Evolutionary conservation across 2,113 vertebrate species (phyloP).

Genomic region (Myrmecophaga tridactyla): DNA sequence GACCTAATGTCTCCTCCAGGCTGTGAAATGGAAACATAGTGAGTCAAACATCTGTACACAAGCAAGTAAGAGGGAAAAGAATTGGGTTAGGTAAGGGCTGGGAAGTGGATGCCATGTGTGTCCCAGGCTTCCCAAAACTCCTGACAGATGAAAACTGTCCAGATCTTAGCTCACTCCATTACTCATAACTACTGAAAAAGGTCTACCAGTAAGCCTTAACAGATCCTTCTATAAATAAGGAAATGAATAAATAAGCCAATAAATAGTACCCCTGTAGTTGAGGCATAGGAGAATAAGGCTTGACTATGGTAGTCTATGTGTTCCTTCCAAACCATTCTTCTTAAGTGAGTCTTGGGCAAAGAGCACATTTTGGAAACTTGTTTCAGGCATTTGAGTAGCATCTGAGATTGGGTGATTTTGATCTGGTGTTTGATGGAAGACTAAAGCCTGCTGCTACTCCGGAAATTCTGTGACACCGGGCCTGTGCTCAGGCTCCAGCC

Average conservation of each 20-base stretch:
- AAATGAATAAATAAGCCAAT: accelerated
- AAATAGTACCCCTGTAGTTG: accelerated
- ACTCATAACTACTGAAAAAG: accelerated
- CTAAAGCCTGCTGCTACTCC: no score
- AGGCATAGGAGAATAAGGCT: accelerated
- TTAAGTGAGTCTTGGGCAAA: background rate
- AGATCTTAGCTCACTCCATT: background rate
- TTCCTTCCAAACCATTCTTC: background rate
- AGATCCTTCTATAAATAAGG: background rate
- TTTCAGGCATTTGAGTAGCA: background rate
- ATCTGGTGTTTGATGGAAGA: background rate
- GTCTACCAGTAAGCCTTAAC: background rate
- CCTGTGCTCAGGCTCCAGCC: background rate
- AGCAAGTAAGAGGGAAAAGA: no score
- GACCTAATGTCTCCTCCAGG: no score
- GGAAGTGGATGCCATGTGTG: no score
- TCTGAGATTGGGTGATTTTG: background rate
- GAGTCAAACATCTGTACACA: no score
- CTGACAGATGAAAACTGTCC: background rate
- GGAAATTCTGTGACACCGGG: background rate
- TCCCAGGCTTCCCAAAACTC: no score
- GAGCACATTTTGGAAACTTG: no score
- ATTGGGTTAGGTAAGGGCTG: no score
- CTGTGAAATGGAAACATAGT: no score
- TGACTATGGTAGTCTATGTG: accelerated